Evolutionary conservation across 1,140 invertebrate species (phyloP).

Genomic region (Sipha flava): DNA sequence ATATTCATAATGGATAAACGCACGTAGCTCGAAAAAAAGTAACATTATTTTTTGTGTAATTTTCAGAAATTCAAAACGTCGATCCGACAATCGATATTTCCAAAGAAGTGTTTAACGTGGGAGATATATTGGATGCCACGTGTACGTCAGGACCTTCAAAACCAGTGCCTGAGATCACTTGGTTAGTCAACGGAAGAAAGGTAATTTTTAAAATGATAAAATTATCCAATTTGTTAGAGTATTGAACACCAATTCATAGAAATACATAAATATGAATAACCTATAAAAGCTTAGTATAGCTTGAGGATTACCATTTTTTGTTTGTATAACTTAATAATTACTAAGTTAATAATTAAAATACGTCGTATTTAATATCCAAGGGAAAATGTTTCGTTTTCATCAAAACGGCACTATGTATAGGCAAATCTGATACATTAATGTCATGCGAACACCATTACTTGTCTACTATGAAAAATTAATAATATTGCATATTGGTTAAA

Average conservation of each 20-base stretch:
- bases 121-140: conserved; percentile 63
- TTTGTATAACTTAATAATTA: too few species aligned
- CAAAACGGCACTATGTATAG: not conserved
- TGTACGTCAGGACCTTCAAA: conserved; percentile 64
- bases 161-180: conserved; percentile 68
- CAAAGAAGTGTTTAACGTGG: conserved; percentile 56
- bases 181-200: conserved; percentile 72
- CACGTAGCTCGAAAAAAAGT: too few species aligned
- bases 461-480: not conserved
- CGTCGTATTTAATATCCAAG: too few species aligned
- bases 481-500: not conserved
- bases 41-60: conserved; percentile 27
- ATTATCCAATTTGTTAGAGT: too few species aligned
- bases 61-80: conserved; percentile 60
- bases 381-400: too few species aligned
- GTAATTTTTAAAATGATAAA: conserved; percentile 53
- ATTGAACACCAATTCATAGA: too few species aligned
- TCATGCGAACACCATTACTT: not conserved
- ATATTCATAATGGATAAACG: too few species aligned
- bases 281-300: too few species aligned
- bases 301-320: too few species aligned
- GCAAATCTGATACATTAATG: not conserved
- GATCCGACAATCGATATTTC: conserved; percentile 63
- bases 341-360: too few species aligned
- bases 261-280: too few species aligned